Evolutionary conservation across 2,888 invertebrate species (phyloP), one percentile per base, ranked within the genome.

Genomic region (Pristionchus arcanus): DNA sequence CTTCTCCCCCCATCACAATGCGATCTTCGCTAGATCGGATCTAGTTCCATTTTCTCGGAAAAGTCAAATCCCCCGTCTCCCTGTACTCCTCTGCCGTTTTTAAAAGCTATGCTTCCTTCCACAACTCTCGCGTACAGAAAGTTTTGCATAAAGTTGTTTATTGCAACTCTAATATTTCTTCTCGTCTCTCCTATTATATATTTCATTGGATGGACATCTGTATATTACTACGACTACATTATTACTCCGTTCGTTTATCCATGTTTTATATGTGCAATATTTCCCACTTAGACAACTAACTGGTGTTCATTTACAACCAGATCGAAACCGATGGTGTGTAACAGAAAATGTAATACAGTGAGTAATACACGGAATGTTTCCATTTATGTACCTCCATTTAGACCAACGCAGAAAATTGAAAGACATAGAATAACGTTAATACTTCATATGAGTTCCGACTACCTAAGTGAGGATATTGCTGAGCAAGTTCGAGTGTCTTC

Each of bases 381-480:
- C 68, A 28, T n/a, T 7, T 21, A 68, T 25, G 68, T 28, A 9
- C 13, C 5, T 21, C 37, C 9, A 25, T 37, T 42, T 9, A 77
- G 74, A 9, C 74, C 74, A 9, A 21, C 42, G 1, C 83, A 2
- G 21, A 2, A 16, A 83, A 55, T 83, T 0, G 83, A 55, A 9
- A 49, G 28, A 13, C 21, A 83, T 83, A 11, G 83, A 31, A 83
- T 83, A 37, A 37, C 83, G 7, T 31, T 83, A 21, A 83, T 83
- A 28, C 55, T 83, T n/a, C 83, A 83, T 53, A 83, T 83, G 83
- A 83, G 83, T 13, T 21, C 53, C n/a, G 83, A 83, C 25, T 83
- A 53, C n/a, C n/a, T 83, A 16, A 83, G 83, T 21, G 83, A 83
- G 9, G 83, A 83, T n/a, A 83, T 53, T 83, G 83, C 31, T 15